A percentile compares a stretch with the other conserved stretches of the same genome.
phyloP scores from a whole-genome alignment of 2,888 invertebrate species.

The Podotricha telesiphe region DNA sequence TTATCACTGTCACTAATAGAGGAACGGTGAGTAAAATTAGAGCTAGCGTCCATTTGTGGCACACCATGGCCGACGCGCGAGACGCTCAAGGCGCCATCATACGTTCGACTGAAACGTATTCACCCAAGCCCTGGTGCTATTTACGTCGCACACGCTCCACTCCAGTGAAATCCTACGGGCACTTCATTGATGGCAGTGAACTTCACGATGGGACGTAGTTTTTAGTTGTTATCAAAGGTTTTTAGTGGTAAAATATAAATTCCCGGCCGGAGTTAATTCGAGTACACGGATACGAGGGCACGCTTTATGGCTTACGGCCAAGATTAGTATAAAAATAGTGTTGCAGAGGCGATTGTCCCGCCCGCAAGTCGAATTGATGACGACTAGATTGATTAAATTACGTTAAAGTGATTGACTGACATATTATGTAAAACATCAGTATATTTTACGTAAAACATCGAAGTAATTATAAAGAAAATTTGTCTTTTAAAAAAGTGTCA shows the following conservation, averaged over 20 bases:
- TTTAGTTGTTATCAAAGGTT: conserved; percentile 54
- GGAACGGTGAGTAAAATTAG: conserved; percentile 77
- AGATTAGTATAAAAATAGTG: conserved; percentile 78
- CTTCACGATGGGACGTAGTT: conserved; percentile 55
- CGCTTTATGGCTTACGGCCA: conserved; percentile 78
- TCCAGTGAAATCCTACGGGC: conserved; percentile 59
- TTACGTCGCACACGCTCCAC: conserved; percentile 61
- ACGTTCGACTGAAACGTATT: conserved; percentile 66
- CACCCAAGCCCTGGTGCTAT: conserved; percentile 64
- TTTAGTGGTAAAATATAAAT: conserved; percentile 68
- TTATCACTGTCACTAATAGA: conserved; percentile 79
- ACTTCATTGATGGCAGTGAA: conserved; percentile 66
- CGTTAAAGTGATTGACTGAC: conserved; percentile 47
- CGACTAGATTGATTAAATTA: conserved; percentile 64
- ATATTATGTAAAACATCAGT: too few relatives aligned
- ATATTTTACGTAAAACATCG: neutral
- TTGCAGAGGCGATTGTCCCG: conserved; percentile 76
- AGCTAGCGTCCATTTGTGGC: conserved; percentile 74
- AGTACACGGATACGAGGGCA: conserved; percentile 85
- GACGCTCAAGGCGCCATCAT: conserved; percentile 79
- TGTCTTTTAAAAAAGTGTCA: neutral
- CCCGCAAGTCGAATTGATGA: conserved; percentile 62
- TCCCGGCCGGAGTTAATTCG: conserved; percentile 84
- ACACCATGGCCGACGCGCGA: conserved; percentile 76
- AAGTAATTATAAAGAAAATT: neutral